Evolutionary conservation across 2,113 vertebrate species (phyloP), one percentile per base, ranked within the genome.

Genomic region (Nothocercus nigrocapillus): DNA sequence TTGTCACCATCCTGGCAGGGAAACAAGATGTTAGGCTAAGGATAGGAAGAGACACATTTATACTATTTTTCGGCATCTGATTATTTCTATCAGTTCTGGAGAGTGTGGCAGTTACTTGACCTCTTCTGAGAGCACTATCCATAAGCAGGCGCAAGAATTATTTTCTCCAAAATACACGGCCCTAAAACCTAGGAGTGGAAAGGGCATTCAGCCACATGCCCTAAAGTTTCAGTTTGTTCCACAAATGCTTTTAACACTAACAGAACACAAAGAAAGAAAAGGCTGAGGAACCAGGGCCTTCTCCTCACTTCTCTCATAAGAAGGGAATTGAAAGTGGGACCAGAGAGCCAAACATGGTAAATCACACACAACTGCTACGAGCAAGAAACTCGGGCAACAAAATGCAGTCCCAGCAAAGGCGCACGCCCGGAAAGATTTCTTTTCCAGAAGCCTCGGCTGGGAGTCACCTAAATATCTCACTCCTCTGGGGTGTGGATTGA

Each of bases 1-100:
- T 99, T 99, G 96, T 99, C 99, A 78, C 99, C 99, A 5, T 99
- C 99, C 99, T 99, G 82, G 6, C 1, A 4, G 68, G 81, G 56
- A 85, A 77, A 62, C 56, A 30, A n/a, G 0, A 5, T 0, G 3
- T 51, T 11, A 90, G 69, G 68, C 30, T 47, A 49, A 1, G 0
- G 24, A 61, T 18, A 40, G 17, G 49, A 28, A 3, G 14, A 0
- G 11, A 3, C 5, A 67, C 0, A 30, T 64, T 62, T 3, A 4
- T 6, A 3, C 2, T 15, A 19, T 4, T 78, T 76, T 64, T 1
- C 4, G 70, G 45, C 1, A 0, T 20, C 32, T 14, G 32, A 75
- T 10, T 1, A 1, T 63, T 89, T 47, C 28, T n/a, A 24, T 36
- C 45, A 0, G 47, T 81, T 59, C 64, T 73, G 72, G 54, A 58